A percentile compares a stretch with the other conserved stretches of the same genome.
Conservation (phyloP, 2,113 vertebrate genomes). For the Nicator chloris region DNA sequence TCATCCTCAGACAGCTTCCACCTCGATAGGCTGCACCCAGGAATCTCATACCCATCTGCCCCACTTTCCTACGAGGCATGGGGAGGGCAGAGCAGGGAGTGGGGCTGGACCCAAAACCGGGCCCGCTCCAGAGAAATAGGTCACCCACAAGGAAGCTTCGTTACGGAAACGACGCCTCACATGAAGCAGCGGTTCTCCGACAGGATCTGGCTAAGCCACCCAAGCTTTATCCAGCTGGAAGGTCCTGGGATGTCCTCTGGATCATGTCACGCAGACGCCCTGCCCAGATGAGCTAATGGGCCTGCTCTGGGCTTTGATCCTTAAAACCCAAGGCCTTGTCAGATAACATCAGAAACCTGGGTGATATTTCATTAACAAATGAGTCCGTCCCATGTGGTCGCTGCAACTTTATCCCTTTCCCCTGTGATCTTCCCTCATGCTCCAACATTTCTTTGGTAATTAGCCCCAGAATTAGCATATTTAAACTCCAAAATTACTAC, state of each 20-base stretch:
- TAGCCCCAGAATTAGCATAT: neutral
- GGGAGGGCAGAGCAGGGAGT: neutral
- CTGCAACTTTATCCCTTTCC: neutral
- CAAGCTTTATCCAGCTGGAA: neutral
- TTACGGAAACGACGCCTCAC: accelerated
- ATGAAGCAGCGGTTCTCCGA: neutral
- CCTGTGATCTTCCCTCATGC: neutral
- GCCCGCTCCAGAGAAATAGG: neutral
- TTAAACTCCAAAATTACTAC: neutral
- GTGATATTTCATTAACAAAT: neutral
- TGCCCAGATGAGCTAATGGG: neutral
- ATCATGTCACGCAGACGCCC: neutral
- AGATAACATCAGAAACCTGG: neutral
- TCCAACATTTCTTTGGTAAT: neutral
- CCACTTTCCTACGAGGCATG: neutral
- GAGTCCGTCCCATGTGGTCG: neutral
- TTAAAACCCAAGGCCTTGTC: neutral
- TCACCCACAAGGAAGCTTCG: neutral
- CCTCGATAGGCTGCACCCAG: accelerated
- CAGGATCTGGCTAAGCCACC: neutral
- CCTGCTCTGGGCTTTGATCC: neutral
- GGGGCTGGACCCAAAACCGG: neutral
- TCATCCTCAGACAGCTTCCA: neutral
- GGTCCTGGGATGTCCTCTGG: neutral
- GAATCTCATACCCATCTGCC: neutral